Evolutionary conservation across 2,113 vertebrate genomes (phyloP), one percentile per base, ranked within the genome.

Genomic region (Peromyscus maniculatus): DNA sequence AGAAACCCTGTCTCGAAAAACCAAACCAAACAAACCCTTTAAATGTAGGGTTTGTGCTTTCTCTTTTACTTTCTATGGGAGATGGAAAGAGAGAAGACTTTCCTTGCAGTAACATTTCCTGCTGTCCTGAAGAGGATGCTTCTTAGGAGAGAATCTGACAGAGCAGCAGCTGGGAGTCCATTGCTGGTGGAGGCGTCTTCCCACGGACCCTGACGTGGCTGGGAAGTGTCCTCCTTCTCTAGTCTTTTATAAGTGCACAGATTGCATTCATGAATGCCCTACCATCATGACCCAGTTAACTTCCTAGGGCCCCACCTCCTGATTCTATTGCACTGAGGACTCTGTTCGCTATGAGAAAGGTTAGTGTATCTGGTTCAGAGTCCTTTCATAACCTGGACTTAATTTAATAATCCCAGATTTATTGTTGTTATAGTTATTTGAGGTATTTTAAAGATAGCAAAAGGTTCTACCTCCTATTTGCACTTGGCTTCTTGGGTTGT

Each of bases 381-480:
- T 21, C 39, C 36, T 80, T 55, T 26, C 89, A 92, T 92, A 87
- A 55, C 16, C 13, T 82, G 24, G 46, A 64, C 57, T 96, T 87
- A 87, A 62, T 5, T 75, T 84, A 92, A 11, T 79, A 80, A 97
- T 87, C 82, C 17, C 59, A 87, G 82, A 62, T 66, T 92, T 36
- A 92, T 93, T 49, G 28, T 16, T 22, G 16, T 43, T 36, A 8
- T 9, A 24, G 39, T 71, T 92, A 62, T 33, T 66, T 87, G 67
- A 72, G 31, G 4, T 80, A 22, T 31, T 33, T 87, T 72, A 71
- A 55, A 43, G 43, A 57, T 28, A 49, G 33, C 26, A 46, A 33
- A 77, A 71, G 24, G 24, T 87, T 64, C 13, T 62, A 22, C 21
- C 22, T 95, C 17, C 93, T 55, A 28, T 67, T 93, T 84, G 71